Evolutionary conservation across 2,888 invertebrate genomes (phyloP).

Genomic region (Hydrotaea cyrtoneurina): DNA sequence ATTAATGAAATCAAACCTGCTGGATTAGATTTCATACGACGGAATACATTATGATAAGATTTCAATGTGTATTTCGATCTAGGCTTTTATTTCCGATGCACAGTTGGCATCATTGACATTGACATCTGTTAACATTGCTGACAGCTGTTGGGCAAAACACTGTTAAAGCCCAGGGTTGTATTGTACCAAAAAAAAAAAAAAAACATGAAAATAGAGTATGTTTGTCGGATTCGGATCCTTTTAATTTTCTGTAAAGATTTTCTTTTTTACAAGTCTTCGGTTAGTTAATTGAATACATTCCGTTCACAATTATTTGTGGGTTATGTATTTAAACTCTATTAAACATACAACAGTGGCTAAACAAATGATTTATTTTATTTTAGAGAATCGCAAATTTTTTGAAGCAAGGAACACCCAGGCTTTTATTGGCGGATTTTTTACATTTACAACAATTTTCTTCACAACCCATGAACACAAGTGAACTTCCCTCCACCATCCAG

Average conservation of each 20-base stretch:
- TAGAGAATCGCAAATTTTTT: neutral
- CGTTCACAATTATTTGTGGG: neutral
- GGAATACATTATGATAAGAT: too few species aligned
- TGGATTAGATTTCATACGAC: too few species aligned
- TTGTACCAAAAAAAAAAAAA: neutral
- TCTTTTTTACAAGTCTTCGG: neutral
- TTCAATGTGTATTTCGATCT: too few species aligned
- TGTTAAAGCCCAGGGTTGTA: conserved; percentile 1
- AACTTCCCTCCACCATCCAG: neutral
- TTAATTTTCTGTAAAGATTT: conserved; percentile 11
- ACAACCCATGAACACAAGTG: neutral
- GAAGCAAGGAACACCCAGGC: neutral
- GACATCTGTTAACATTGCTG: neutral
- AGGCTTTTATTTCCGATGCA: too few species aligned
- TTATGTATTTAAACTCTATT: too few species aligned
- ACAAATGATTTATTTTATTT: neutral
- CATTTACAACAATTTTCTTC: neutral
- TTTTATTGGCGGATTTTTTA: conserved; percentile 28
- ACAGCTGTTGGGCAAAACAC: conserved; percentile 4
- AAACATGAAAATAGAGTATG: conserved; percentile 19
- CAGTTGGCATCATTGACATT: neutral
- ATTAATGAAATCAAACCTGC: too few species aligned
- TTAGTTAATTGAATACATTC: neutral
- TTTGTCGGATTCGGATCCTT: conserved; percentile 18
- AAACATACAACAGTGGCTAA: too few species aligned